Conservation (phyloP, 2,888 invertebrate genomes). For the Acrobasis suavella region DNA sequence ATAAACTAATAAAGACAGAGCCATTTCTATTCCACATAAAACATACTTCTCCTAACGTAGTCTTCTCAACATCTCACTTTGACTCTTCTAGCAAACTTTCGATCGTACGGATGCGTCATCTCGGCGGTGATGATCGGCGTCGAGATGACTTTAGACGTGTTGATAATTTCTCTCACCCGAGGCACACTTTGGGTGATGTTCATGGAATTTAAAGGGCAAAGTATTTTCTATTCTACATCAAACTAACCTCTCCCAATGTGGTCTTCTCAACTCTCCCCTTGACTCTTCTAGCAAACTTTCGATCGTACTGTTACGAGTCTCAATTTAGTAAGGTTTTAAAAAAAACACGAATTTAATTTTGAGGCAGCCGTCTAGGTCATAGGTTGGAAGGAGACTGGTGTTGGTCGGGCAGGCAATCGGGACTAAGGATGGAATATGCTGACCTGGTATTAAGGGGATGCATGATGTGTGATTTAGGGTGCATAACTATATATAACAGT, state of each 20-base stretch:
- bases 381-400: no score
- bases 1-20: not conserved
- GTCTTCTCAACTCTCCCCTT: slow-evolving; percentile 98
- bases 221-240: not conserved
- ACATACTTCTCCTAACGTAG: slow-evolving; percentile 93
- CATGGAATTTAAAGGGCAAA: slow-evolving; percentile 86
- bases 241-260: slow-evolving; percentile 91
- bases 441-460: no score
- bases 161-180: slow-evolving; percentile 98
- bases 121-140: slow-evolving; percentile 98
- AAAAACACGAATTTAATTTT: no score
- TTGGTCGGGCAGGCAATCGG: no score
- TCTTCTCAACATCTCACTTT: slow-evolving; percentile 98
- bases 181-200: slow-evolving; percentile 95
- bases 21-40: not conserved
- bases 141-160: slow-evolving; percentile 96
- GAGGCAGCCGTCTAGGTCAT: no score
- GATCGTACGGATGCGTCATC: slow-evolving; percentile 88
- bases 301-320: no score
- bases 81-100: slow-evolving; percentile 94
- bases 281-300: slow-evolving; percentile 94
- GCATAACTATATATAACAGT: no score
- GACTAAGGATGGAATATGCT: no score
- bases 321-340: no score
- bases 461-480: no score